These are phyloP conservation scores for Cephalopachus bancanus DNA, from an alignment of 2,797 vertebrate genomes.

Conservation along the genomic window DNA sequence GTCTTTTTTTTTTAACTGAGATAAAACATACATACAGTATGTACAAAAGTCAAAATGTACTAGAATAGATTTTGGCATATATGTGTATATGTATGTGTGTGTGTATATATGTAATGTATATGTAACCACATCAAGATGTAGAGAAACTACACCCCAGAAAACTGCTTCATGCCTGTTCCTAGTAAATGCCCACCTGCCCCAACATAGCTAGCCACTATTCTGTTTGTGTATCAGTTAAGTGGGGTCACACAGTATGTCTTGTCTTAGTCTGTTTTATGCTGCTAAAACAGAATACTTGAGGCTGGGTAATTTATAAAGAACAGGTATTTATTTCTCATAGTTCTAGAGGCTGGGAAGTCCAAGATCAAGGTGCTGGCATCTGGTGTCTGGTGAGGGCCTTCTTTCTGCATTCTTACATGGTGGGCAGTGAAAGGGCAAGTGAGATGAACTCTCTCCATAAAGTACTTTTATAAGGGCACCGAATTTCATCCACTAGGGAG, in stretches of 20 bases:
- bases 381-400: not conserved
- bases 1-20: constrained; percentile 19
- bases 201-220: not conserved
- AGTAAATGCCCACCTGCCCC: not conserved
- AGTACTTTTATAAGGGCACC: not conserved
- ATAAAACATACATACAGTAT: not conserved
- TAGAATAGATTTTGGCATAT: not conserved
- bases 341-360: not conserved
- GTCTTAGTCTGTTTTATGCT: not conserved
- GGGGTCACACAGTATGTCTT: not conserved
- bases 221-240: not conserved
- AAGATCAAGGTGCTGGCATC: not conserved
- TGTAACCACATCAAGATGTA: not conserved
- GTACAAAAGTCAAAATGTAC: not conserved
- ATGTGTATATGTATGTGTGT: not conserved
- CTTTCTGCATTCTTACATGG: not conserved
- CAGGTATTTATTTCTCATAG: not conserved
- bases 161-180: not conserved
- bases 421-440: not conserved
- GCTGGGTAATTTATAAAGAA: not conserved
- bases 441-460: not conserved
- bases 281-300: not conserved
- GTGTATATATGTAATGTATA: not conserved
- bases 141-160: constrained; percentile 14
- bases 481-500: not conserved